Percentiles rank a stretch among this genome's conserved stretches.
Conservation (phyloP, 2,797 vertebrate genomes). For the Balearica regulorum region DNA sequence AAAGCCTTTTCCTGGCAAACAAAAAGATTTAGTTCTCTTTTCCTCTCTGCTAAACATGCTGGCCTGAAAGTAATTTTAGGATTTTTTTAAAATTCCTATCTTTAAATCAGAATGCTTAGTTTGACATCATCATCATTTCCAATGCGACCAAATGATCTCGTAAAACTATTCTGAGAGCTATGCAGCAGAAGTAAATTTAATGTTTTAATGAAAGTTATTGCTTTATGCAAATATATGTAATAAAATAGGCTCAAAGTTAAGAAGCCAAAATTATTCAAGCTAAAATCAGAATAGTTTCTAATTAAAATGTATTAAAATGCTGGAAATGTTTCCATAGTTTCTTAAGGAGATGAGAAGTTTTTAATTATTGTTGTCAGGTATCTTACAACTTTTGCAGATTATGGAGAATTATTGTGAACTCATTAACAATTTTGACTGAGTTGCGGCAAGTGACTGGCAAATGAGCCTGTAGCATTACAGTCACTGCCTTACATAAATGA, state of each 20-base stretch:
- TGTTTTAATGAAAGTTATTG: background rate
- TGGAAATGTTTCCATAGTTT: background rate
- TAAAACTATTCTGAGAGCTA: background rate
- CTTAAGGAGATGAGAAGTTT: background rate
- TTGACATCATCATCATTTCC: slow-evolving; percentile 5
- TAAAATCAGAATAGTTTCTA: slow-evolving; percentile 25
- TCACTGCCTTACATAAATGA: background rate
- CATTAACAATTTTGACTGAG: background rate
- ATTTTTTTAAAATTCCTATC: background rate
- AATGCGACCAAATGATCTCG: background rate
- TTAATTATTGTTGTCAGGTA: slow-evolving; percentile 31
- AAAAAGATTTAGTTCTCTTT: background rate
- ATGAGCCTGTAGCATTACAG: background rate
- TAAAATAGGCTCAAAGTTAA: background rate
- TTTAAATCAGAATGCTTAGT: background rate
- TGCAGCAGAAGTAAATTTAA: slow-evolving; percentile 3
- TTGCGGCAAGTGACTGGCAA: background rate
- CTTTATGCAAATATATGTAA: background rate
- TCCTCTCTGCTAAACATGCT: background rate
- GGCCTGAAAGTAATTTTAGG: background rate
- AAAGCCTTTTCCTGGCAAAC: background rate
- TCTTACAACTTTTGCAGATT: background rate
- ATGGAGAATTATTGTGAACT: background rate
- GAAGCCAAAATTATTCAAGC: slow-evolving; percentile 18
- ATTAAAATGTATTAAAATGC: slow-evolving; percentile 17